These are phyloP conservation scores for Calonectris borealis DNA, from an alignment of 2,113 vertebrate genomes.

Conservation along the genomic window DNA sequence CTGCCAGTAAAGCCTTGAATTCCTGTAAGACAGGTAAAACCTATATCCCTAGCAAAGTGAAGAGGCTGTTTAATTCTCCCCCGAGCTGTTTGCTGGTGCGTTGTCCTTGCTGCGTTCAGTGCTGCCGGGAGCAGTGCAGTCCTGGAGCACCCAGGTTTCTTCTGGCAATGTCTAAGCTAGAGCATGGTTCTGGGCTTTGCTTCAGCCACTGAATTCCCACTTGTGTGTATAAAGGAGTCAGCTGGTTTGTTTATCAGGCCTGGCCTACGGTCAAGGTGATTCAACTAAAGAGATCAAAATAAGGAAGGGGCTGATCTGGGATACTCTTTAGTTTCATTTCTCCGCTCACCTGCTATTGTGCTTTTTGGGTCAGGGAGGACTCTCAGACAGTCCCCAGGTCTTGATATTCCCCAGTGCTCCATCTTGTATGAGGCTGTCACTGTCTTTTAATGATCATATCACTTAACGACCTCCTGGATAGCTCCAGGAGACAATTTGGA, in stretches of 20 bases:
- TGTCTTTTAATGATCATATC: background rate
- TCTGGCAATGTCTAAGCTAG: background rate
- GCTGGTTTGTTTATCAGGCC: background rate
- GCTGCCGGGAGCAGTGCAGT: background rate
- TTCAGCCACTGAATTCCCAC: background rate
- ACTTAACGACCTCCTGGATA: background rate
- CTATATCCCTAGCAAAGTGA: background rate
- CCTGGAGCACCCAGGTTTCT: background rate
- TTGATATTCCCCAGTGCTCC: background rate
- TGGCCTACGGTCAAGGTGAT: background rate
- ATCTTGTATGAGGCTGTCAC: background rate
- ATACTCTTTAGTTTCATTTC: background rate
- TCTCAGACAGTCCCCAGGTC: background rate
- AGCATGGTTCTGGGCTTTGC: background rate
- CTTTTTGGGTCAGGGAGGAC: background rate
- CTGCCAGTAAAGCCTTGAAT: background rate
- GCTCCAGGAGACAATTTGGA: background rate
- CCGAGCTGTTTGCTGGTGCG: background rate
- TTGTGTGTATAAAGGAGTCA: background rate
- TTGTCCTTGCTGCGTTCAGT: background rate
- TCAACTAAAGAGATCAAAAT: background rate
- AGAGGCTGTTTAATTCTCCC: background rate
- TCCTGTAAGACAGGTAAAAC: background rate
- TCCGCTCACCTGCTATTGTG: background rate
- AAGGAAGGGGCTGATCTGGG: background rate